Evolutionary conservation across 2,797 vertebrate genomes (phyloP), one percentile per base, ranked within the genome.

Genomic region (Lindbergichthys nudifrons): DNA sequence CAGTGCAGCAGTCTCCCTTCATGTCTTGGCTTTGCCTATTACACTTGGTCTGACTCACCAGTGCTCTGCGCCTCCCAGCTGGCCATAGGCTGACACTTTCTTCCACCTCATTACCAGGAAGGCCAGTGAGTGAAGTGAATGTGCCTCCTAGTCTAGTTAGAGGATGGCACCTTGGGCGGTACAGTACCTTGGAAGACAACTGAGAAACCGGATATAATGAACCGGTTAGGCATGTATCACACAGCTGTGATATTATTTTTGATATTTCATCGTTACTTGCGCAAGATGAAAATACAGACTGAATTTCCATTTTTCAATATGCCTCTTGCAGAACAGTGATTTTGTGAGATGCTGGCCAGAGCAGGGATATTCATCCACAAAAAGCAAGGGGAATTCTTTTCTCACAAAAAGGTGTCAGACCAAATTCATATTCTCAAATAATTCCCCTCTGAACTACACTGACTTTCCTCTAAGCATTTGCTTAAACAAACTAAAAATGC

Each of bases 21-120:
- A 88, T 87, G 75, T 88, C 88, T 89, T 86, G 70, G 86, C 84
- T 85, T 79, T 86, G 86, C 83, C 86, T 84, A 79, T 90, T 90
- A 92, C 89, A 92, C 91, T 90, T 84, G 7, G 46, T 88, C 88
- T 94, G 93, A 95, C 87, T 95, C 94, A 94, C 84, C 82, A 81
- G 69, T 83, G 84, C 80, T 78, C 87, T 84, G 81, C 82, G 84
- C 77, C 88, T 91, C 87, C 91, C 89, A 87, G 87, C 90, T 91
- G 91, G 89, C 87, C 84, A 85, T 85, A 79, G 81, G 80, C 87
- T 81, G 89, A 87, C 87, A 81, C 76, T 87, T 48, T 83, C 90
- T 88, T 92, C 85, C 85, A 87, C 89, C 86, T 94, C 90, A 94
- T 91, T 93, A 93, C 79, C 75, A 86, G 84, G 75, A 82, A 88